Evolutionary conservation across 1,140 invertebrate species (phyloP).

Genomic region (Yoshiicerus persimilis): DNA sequence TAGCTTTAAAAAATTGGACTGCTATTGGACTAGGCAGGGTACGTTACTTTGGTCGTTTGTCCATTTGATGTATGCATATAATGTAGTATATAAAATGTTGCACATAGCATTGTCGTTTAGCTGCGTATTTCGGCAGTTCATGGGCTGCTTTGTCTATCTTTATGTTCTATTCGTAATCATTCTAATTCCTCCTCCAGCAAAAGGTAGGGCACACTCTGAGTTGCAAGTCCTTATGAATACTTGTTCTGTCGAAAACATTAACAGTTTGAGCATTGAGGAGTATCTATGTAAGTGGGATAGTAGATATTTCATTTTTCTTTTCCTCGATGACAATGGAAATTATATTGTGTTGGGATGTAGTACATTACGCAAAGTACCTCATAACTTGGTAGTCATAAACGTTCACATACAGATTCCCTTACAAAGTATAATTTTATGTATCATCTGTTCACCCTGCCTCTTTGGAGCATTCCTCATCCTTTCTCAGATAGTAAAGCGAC

Average conservation of each 20-base stretch:
- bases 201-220: neutral
- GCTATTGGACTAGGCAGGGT: no score
- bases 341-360: neutral
- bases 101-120: neutral
- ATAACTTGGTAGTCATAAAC: neutral
- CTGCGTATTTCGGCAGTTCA: neutral
- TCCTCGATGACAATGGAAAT: neutral
- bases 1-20: no score
- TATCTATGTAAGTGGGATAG: neutral
- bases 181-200: neutral
- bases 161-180: neutral
- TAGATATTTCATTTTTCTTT: neutral
- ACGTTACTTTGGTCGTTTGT: no score
- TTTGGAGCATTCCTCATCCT: no score
- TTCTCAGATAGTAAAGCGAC: no score
- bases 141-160: neutral
- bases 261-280: no score
- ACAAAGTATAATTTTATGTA: neutral
- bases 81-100: no score
- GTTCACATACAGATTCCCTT: neutral
- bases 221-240: neutral
- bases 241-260: neutral
- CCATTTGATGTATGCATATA: no score
- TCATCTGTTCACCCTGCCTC: neutral
- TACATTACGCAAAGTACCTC: neutral